Evolutionary conservation across 2,113 vertebrate genomes (phyloP), one percentile per base, ranked within the genome.

Genomic region (Grantiella picta): DNA sequence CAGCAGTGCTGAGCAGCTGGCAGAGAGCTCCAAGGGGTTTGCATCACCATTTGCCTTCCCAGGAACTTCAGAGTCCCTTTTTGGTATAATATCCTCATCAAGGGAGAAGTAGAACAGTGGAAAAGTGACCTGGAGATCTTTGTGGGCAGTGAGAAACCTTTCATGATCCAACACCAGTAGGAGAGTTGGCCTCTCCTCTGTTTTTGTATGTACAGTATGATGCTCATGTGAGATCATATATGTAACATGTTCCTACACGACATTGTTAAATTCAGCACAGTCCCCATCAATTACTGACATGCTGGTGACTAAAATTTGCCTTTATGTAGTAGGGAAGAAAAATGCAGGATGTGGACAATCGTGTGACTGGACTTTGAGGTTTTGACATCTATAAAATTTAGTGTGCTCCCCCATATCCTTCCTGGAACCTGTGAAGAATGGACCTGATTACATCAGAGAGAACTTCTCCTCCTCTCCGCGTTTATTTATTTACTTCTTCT

Each of bases 191-290:
- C 25, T 64, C 12, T 63, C 8, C 47, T 56, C 35, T 86, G 31
- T 0, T 73, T 61, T 54, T 9, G 2, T 53, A 15, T 0, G 2
- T 12, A 1, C 28, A 52, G 17, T n/a, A 24, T 6, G 29, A 42
- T 38, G 8, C 9, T 44, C n/a, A 15, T 2, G 7, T 44, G 38
- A 54, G 25, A 59, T 33, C 76, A 33, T 11, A 5, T 5, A 7
- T 23, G 27, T 20, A 33, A 33, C 2, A 17, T 16, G 4, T 29
- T 61, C 29, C 23, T 35, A 12, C 10, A 7, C 23, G 4, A 25
- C 22, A 22, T 22, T 5, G 7, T 71, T 61, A 60, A 47, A 75
- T 36, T 70, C 40, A 73, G 17, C 33, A 38, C 12, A 50, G 20
- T 52, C 28, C 7, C 16, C 59, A 82, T 33, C 38, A 59, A 12